Evolutionary conservation across 1,140 invertebrate species (phyloP).

Genomic region (Cardiocondyla obscurior): DNA sequence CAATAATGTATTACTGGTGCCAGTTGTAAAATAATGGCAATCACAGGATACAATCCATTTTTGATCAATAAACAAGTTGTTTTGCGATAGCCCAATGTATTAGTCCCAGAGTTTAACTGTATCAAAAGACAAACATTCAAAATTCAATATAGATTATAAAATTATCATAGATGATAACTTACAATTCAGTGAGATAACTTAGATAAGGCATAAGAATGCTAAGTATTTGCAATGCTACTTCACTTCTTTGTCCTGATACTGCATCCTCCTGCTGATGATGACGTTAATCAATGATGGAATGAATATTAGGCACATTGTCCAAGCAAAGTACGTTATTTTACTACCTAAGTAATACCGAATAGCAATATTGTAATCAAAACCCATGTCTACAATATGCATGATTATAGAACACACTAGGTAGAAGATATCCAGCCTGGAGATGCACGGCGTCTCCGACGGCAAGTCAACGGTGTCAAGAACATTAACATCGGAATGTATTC

Average conservation of each 20-base stretch:
- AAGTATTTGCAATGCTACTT: neutral
- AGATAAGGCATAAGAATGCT: neutral
- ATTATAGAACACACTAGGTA: constrained; percentile 81
- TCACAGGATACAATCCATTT: constrained; percentile 48
- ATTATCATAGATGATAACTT: neutral
- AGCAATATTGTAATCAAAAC: constrained; percentile 84
- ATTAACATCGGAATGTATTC: constrained; percentile 38
- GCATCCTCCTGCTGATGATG: constrained; percentile 84
- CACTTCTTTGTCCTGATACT: constrained; percentile 80
- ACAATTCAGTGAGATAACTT: neutral
- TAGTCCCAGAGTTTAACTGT: constrained; percentile 27
- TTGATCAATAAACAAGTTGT: constrained; percentile 20
- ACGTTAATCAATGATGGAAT: constrained; percentile 85
- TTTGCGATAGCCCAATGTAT: constrained; percentile 11
- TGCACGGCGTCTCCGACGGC: constrained; percentile 74
- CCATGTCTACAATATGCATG: constrained; percentile 83
- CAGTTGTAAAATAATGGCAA: constrained; percentile 82
- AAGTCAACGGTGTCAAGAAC: constrained; percentile 70
- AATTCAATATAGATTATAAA: too few relatives aligned
- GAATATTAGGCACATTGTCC: constrained; percentile 83
- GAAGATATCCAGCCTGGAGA: constrained; percentile 82
- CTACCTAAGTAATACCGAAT: constrained; percentile 79
- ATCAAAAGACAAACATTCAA: constrained; percentile 31
- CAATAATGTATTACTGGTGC: constrained; percentile 85
- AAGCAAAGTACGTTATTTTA: constrained; percentile 80